Percentiles rank a stretch among this genome's conserved stretches.
Conservation (phyloP, 2,888 invertebrate species). For the Bugula neritina region DNA sequence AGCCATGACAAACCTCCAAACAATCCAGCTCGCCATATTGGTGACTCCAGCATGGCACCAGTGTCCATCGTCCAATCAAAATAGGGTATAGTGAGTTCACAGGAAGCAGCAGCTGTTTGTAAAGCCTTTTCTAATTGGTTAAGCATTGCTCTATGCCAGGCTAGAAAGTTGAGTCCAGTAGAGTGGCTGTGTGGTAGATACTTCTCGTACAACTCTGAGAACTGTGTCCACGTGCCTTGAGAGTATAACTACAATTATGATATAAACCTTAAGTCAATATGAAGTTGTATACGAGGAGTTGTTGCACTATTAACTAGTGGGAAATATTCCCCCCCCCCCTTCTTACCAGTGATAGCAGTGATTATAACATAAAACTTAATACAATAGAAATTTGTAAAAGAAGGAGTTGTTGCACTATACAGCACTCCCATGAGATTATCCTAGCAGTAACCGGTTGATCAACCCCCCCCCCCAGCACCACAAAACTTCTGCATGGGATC, state of each 20-base stretch:
- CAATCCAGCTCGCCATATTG: constrained; percentile 45
- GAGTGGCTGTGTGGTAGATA: constrained; percentile 44
- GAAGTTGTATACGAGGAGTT: background rate
- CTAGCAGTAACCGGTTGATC: too few relatives aligned
- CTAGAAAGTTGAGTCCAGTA: constrained; percentile 38
- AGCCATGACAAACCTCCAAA: constrained; percentile 45
- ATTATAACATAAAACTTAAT: too few relatives aligned
- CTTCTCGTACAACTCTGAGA: constrained; percentile 39
- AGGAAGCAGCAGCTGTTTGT: constrained; percentile 37
- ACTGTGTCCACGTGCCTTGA: constrained; percentile 37
- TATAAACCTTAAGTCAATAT: background rate
- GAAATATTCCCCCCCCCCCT: too few relatives aligned
- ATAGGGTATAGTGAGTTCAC: constrained; percentile 48
- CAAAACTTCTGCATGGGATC: too few relatives aligned
- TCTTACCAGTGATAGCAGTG: too few relatives aligned
- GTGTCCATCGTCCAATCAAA: constrained; percentile 51
- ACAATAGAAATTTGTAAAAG: too few relatives aligned
- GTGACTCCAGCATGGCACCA: constrained; percentile 39
- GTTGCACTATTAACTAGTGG: too few relatives aligned
- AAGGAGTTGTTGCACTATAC: too few relatives aligned
- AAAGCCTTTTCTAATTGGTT: constrained; percentile 41
- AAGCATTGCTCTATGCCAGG: constrained; percentile 48
- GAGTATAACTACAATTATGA: constrained; percentile 4
- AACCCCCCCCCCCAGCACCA: too few relatives aligned
- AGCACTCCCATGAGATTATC: too few relatives aligned